Base-by-base conservation (phyloP, 2,888 invertebrate species). In the Agapostemon virescens region DNA sequence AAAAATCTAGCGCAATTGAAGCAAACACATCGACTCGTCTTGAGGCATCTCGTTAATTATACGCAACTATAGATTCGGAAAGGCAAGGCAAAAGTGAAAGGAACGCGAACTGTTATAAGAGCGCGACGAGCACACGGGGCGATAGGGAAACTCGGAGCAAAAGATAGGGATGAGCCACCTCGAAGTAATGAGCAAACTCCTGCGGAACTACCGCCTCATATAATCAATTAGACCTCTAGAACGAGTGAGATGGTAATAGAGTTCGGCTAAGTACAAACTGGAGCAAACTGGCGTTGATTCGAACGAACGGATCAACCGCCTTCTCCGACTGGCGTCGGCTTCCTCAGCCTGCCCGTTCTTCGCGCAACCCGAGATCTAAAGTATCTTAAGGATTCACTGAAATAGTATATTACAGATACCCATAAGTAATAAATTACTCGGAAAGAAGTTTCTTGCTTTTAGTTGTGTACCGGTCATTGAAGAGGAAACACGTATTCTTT, bases 171-270 rank as follows among this genome's bases (percentile, higher is more conserved):
- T 69, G 75, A 78, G 82, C 78, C 77, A 74, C 58, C 73, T 74
- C 72, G 38, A 77, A 85, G 86, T 85, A 86, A 86, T 86, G 84
- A 85, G 85, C 84, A 72, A 88, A 90, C 86, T 89, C 84, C 72
- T 33, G 73, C 85, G 77, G 81, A 88, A 88, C 87, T 89, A 86
- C 83, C 83, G 83, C 81, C 87, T 87, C 86, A 85, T 87, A 89
- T 88, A 91, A 91, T 90, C 90, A 91, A 91, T 90, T 90, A 90
- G 86, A 89, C 88, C 85, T 87, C 87, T 74, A 79, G 82, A 88
- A 88, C 84, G 85, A 87, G 88, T 85, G 87, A 87, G 89, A 89
- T 89, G 87, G 88, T 90, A 90, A 90, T 90, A 84, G 88, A 89
- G 89, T 90, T 88, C 82, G 78, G 81, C 84, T 77, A 87, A 87